Evolutionary conservation across 1,140 invertebrate species (phyloP).

Genomic region (Neodiprion pinetum): DNA sequence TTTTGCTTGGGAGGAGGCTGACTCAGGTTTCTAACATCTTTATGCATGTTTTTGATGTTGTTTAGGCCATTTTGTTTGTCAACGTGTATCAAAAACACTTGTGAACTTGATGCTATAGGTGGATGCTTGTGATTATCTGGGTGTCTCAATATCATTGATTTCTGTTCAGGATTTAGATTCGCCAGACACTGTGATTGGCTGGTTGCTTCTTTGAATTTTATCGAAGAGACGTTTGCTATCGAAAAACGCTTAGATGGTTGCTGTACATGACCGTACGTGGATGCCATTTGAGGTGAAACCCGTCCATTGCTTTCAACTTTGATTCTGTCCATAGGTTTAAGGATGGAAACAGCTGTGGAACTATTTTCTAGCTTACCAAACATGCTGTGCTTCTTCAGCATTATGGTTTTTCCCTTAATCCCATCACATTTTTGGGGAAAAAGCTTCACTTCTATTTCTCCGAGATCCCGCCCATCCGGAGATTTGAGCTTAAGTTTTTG

Average conservation of each 20-base stretch:
- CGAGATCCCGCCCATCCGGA: conserved; percentile 41
- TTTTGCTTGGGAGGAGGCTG: neutral
- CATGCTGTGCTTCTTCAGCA: conserved; percentile 8
- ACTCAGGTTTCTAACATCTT: neutral
- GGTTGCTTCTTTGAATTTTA: neutral
- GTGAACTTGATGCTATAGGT: neutral
- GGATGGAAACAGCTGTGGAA: neutral
- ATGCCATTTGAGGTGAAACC: neutral
- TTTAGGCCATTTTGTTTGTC: neutral
- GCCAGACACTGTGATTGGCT: neutral
- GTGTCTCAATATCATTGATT: neutral
- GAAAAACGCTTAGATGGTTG: neutral
- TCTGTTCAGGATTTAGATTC: neutral
- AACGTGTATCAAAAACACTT: neutral
- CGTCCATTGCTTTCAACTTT: neutral
- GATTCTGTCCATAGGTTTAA: neutral
- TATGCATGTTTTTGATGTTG: neutral
- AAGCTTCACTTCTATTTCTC: conserved; percentile 40
- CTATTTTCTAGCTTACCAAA: neutral
- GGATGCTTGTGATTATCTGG: neutral
- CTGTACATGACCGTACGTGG: neutral
- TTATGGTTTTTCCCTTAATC: conserved; percentile 14
- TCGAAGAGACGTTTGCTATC: neutral
- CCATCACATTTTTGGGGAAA: conserved; percentile 9
- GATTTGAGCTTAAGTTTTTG: conserved; percentile 41